Base-by-base conservation (phyloP, 1,140 invertebrate genomes). In the Drosophila takahashii region DNA sequence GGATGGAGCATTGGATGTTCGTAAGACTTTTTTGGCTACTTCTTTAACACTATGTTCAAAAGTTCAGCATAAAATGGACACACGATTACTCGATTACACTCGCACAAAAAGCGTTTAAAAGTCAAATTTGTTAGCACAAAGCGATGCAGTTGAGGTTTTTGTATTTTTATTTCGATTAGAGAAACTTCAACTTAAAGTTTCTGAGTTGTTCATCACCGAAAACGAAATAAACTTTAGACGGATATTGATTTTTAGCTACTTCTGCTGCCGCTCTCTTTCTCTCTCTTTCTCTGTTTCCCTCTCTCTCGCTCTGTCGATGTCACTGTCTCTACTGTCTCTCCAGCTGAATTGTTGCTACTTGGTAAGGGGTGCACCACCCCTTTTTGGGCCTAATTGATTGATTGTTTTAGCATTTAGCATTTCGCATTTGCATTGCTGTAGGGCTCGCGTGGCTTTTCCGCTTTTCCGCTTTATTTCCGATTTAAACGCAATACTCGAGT, bases 171-270 rank as follows among this genome's bases (percentile, higher is more conserved):
- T 62, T 59, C 51, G 50, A 18, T 34, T 60, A 9, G 56, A 29
- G 61, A 72, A 81, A 81, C 67, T 87, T 81, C 57, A 81, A 81
- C 67, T 87, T 81, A 54, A 59, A 60, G 58, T 79, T 50, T 50
- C 36, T 72, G 71, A 70, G 50, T 81, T 77, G 50, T 57, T 42
- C 65, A 65, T 76, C 22, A 79, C 67, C 67, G 67, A 89, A 81
- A 76, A 83, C 77, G 83, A 89, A 79, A 90, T 91, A 91, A 91
- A 91, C 90, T 91, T 91, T 91, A 91, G 90, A 91, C 90, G 90
- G 90, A 91, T 91, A 91, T 91, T 91, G 90, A 91, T 91, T 91
- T 91, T 91, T 91, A 76, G 39, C 54, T 78, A 57, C 52, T 85
- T 64, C 44, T 53, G 42, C 32, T 79, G 69, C 45, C 58, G 48